Percentiles rank a stretch among this genome's conserved stretches.
Conservation (phyloP, 1,140 invertebrate species). For the Portunus trituberculatus region DNA sequence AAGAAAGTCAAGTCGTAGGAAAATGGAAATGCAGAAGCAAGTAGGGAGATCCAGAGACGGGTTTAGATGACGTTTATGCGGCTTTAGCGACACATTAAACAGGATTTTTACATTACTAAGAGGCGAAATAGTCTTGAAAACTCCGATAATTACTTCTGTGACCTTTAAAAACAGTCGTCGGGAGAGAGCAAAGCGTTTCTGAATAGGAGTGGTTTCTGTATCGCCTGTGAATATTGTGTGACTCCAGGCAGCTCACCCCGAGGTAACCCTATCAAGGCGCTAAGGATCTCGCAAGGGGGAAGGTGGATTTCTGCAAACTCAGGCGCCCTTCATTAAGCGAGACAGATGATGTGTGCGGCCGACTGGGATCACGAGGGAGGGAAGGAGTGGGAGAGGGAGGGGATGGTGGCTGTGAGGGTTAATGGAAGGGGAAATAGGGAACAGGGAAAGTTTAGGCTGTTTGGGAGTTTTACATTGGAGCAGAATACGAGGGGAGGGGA, state of each 20-base stretch:
- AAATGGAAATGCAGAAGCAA: too few species aligned
- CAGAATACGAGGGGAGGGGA: background rate
- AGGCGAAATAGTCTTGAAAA: too few species aligned
- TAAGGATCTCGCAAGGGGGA: constrained; percentile 62
- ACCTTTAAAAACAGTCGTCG: too few species aligned
- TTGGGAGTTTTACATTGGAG: background rate
- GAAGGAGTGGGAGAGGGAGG: background rate
- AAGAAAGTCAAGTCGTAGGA: too few species aligned
- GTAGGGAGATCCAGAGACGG: too few species aligned
- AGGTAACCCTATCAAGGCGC: constrained; percentile 54
- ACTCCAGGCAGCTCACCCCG: constrained; percentile 55
- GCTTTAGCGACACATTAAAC: too few species aligned
- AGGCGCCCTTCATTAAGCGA: constrained; percentile 67
- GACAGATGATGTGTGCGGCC: constrained; percentile 60
- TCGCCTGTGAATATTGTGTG: background rate
- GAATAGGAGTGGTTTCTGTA: too few species aligned
- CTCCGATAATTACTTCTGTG: too few species aligned
- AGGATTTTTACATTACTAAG: too few species aligned
- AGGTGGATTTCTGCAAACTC: constrained; percentile 63
- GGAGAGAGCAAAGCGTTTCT: too few species aligned
- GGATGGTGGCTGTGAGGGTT: background rate
- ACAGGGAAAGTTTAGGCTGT: background rate
- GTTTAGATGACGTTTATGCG: too few species aligned
- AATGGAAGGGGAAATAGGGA: background rate
- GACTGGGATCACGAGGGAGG: constrained; percentile 18